Evolutionary conservation across 2,113 vertebrate genomes (phyloP).

Genomic region (Austrofundulus limnaeus): DNA sequence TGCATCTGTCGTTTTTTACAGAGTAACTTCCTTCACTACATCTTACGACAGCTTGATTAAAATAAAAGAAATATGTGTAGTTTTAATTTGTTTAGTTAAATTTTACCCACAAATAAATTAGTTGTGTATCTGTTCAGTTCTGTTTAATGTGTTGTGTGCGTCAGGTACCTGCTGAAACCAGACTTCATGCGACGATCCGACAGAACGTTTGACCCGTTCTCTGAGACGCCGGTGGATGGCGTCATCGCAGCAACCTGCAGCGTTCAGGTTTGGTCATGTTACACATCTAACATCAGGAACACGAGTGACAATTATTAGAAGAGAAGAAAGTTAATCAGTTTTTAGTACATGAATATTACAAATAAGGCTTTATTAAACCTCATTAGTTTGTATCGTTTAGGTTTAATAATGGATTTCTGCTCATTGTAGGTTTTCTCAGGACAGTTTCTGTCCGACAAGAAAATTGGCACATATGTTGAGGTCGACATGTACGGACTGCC

Average conservation of each 20-base stretch:
- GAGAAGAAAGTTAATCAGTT: not conserved
- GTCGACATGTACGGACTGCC: slow-evolving; percentile 98
- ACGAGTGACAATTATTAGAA: not conserved
- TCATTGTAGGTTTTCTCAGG: slow-evolving; percentile 91
- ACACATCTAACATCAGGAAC: not conserved
- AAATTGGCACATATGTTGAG: slow-evolving; percentile 96
- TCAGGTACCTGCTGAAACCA: slow-evolving; percentile 92
- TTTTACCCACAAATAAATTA: not conserved
- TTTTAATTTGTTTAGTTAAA: no score
- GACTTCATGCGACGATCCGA: slow-evolving; percentile 98
- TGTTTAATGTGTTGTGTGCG: not conserved
- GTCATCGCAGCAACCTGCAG: slow-evolving; percentile 98
- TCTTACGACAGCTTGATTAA: not conserved
- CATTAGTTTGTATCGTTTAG: no score
- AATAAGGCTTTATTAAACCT: no score
- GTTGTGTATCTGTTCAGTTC: not conserved
- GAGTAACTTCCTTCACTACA: not conserved
- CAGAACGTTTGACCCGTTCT: slow-evolving; percentile 96
- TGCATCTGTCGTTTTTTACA: no score
- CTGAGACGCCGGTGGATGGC: slow-evolving; percentile 97
- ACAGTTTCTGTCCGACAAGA: slow-evolving; percentile 97
- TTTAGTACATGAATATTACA: not conserved
- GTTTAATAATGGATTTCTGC: not conserved
- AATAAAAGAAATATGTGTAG: not conserved
- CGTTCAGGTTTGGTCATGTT: slow-evolving; percentile 84